phyloP scores from a whole-genome alignment of 2,113 vertebrate species.

The Oxygymnocypris stewartii region DNA sequence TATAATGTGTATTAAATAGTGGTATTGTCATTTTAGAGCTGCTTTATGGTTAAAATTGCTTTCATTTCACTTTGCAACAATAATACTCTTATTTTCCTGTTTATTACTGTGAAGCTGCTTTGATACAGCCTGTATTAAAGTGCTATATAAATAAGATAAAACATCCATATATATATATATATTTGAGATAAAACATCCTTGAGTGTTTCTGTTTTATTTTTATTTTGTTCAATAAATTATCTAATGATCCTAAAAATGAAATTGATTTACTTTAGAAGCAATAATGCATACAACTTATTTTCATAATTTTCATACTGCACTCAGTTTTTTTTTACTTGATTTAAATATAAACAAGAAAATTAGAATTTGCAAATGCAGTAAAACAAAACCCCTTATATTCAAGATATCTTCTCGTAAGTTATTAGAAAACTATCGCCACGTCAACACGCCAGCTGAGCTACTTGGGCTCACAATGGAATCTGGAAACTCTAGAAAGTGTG shows the following conservation, averaged over 20 bases:
- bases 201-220: background rate
- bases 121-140: background rate
- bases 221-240: background rate
- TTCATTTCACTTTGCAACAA: background rate
- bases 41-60: background rate
- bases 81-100: background rate
- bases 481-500: constrained; percentile 46
- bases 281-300: background rate
- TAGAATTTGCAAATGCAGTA: no score
- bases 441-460: constrained; percentile 3
- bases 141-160: background rate
- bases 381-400: background rate
- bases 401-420: background rate
- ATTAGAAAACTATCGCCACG: background rate
- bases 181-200: background rate
- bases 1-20: background rate
- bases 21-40: background rate
- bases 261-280: background rate
- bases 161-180: no score
- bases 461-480: constrained; percentile 5
- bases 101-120: background rate
- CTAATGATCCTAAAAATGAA: background rate
- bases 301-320: background rate
- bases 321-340: background rate
- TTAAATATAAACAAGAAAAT: background rate